Base-by-base conservation (phyloP, 2,113 vertebrate species). In the Cygnus atratus region DNA sequence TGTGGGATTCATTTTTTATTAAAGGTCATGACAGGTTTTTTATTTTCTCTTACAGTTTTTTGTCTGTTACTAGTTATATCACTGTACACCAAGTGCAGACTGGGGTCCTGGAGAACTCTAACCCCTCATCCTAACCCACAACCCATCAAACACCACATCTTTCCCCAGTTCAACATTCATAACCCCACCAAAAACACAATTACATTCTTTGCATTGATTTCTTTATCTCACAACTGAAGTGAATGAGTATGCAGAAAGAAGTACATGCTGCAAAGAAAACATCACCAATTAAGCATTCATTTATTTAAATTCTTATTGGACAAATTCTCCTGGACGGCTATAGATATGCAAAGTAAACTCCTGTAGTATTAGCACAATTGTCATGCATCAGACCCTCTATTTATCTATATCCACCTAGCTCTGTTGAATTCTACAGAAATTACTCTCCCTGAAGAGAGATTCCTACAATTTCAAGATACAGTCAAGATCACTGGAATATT, bases 401-500 rank as follows among this genome's bases (percentile, higher is more conserved):
- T 78, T 90, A 80, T 90, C 46, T 87, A 3, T 61, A 90, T 35
- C 18, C 39, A 87, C 24, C 61, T 43, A 84, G 24, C 20, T 26
- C 29, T 29, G n/a, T 2, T 72, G 70, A 95, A 52, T 59, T 59
- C 15, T 52, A 75, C n/a, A 70, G 73, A 92, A 91, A 89, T 58
- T 65, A 85, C 28, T 58, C 80, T 65, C 31, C 44, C 29, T 50
- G 54, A 78, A 81, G n/a, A 91, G 87, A 92, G 29, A 65, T 65
- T 54, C 63, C 52, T 75, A 67, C 39, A 58, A 54, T 74, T 95
- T 90, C 44, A 75, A 84, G 57, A 94, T 70, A 41, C 1, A 91
- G 77, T 44, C 76, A 88, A 91, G 44, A 92, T 68, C 14, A 41
- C 26, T 24, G 70, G 66, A 93, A 96, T 93, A 94, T 94, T 95